Evolutionary conservation across 2,888 invertebrate species (phyloP).

Genomic region (Eledone cirrhosa): DNA sequence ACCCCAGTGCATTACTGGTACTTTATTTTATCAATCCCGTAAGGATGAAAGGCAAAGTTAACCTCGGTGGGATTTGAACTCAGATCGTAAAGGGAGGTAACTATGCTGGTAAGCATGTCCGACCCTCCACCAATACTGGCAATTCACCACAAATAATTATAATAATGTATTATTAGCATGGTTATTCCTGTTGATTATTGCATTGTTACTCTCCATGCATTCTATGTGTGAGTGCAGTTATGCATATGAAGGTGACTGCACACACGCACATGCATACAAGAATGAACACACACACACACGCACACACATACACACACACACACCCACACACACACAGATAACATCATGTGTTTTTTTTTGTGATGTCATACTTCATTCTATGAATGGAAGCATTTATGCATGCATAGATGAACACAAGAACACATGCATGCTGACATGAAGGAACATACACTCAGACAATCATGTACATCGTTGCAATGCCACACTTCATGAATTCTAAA

Average conservation of each 20-base stretch:
- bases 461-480: not conserved
- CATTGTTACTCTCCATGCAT: no score
- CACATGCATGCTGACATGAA: not conserved
- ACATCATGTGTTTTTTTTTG: not conserved
- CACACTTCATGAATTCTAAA: no score
- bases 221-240: not conserved
- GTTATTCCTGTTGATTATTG: no score
- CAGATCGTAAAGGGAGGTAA: no score
- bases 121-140: no score
- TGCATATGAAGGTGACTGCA: not conserved
- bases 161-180: no score
- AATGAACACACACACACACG: not conserved
- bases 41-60: no score
- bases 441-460: not conserved
- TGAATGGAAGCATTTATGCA: not conserved
- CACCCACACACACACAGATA: not conserved
- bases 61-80: no score
- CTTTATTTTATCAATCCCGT: no score
- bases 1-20: no score
- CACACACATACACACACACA: not conserved
- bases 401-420: not conserved
- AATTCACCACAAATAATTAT: no score
- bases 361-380: not conserved
- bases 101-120: no score
- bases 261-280: not conserved